Evolutionary conservation across 2,888 invertebrate genomes (phyloP).

Genomic region (Drosophila neutralis): DNA sequence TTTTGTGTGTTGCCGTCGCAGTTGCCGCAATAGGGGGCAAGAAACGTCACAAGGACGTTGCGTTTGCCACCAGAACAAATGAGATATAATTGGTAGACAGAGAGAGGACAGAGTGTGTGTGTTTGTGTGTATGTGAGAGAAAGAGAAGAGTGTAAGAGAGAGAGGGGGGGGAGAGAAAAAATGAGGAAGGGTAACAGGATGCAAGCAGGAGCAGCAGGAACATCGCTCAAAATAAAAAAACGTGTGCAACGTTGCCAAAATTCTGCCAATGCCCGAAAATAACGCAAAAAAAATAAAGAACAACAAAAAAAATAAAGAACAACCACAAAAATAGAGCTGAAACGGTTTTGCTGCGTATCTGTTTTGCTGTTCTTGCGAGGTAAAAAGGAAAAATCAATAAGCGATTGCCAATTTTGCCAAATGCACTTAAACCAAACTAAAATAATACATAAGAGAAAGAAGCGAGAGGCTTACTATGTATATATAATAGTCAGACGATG

Average conservation of each 20-base stretch:
- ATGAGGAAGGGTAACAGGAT: not conserved
- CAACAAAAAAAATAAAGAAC: not conserved
- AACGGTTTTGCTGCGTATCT: slow-evolving; percentile 10
- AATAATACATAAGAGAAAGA: not conserved
- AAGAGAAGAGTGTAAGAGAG: not conserved
- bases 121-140: not conserved
- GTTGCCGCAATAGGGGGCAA: slow-evolving; percentile 33
- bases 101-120: not conserved
- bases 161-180: not conserved
- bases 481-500: not conserved
- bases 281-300: not conserved
- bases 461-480: not conserved
- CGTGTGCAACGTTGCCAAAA: slow-evolving; percentile 32
- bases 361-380: slow-evolving; percentile 1
- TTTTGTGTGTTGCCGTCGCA: slow-evolving; percentile 22
- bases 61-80: slow-evolving; percentile 9
- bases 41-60: slow-evolving; percentile 30
- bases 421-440: not conserved
- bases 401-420: not conserved
- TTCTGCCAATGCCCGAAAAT: slow-evolving; percentile 27
- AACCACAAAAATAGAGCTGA: slow-evolving; percentile 6
- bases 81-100: not conserved
- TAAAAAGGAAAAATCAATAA: slow-evolving; percentile 3
- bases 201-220: slow-evolving; percentile 10
- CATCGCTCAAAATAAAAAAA: not conserved